phyloP scores from a whole-genome alignment of 2,113 vertebrate genomes.

The Rallus limicola region DNA sequence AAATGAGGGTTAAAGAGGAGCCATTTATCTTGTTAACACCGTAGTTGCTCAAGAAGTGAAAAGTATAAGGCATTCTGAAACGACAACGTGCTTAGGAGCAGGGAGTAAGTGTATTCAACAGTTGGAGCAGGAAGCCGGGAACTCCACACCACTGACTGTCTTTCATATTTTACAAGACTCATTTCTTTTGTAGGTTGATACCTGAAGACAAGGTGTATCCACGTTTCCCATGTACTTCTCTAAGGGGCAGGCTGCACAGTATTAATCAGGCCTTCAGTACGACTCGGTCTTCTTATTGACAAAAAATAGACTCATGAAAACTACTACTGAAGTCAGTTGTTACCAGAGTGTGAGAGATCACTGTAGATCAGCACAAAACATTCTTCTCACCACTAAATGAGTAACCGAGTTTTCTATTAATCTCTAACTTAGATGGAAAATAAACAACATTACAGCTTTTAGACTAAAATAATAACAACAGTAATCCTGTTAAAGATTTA shows the following conservation, averaged over 20 bases:
- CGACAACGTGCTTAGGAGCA: background rate
- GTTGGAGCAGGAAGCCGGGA: background rate
- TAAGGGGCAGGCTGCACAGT: background rate
- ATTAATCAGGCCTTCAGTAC: background rate
- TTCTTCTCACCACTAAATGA: background rate
- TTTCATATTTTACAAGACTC: background rate
- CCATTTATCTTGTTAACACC: background rate
- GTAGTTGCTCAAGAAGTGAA: background rate
- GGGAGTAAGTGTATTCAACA: background rate
- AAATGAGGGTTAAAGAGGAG: background rate
- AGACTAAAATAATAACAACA: background rate
- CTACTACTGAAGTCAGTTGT: background rate
- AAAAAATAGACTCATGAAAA: background rate
- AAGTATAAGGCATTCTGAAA: background rate
- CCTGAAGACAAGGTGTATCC: background rate
- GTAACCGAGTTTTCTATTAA: constrained; percentile 6
- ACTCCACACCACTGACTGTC: background rate
- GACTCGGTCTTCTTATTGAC: background rate
- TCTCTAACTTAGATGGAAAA: background rate
- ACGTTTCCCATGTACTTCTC: background rate
- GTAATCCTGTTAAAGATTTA: background rate
- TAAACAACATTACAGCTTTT: background rate
- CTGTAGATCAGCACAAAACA: background rate
- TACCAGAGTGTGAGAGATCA: background rate
- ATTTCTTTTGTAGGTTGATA: background rate